Base-by-base conservation (phyloP, 2,888 invertebrate species). In the Ophraella communa region DNA sequence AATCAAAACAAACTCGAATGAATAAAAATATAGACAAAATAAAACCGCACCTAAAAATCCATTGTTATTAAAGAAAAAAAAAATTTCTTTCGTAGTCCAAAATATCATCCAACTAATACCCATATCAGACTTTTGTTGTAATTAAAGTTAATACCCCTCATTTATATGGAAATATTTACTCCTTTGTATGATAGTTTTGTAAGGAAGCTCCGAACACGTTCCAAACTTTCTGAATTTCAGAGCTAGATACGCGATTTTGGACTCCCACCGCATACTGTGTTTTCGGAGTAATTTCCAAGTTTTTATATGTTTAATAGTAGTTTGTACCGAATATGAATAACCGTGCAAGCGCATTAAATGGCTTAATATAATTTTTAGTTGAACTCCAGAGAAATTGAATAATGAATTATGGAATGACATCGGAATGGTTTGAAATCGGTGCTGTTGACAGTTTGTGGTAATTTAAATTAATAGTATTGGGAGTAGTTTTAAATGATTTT, bases 301-400 rank as follows among this genome's bases (percentile, higher is more conserved):
- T 75, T 74, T 76, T 76, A 76, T 74, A 73, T 68, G 67, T 62
- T 64, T 73, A 75, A 70, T 74, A 74, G 70, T 69, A 73, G 71
- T 70, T 74, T 72, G 71, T 74, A 74, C 72, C 68, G 54, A 65
- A 45, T 53, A 42, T 49, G 64, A 39, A 47, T 23, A 47, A 23
- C 21, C 47, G 39, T 23, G 23, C 23, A 23, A n/a, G 21, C 23
- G 47, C 23, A 47, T 47, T 47, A 47, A n/a, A 47, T 47, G 23
- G n/a, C 23, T 47, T n/a, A 47, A 47, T 45, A 45, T 21, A 23
- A 47, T 47, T 23, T 21, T 47, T 47, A 23, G 21, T 18, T 20
- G 8, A 45, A 21, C 10, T 20, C 21, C 11, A 45, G 10, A 20
- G 20, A 45, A 45, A 45, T 45, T 45, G 4, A 20, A 45, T 45